Percentiles rank a stretch among this genome's conserved stretches.
These are phyloP conservation scores for Cassiopea andromeda DNA, from an alignment of 30 jellyfish, hydroid and myxozoan species.

Conservation along the genomic window DNA sequence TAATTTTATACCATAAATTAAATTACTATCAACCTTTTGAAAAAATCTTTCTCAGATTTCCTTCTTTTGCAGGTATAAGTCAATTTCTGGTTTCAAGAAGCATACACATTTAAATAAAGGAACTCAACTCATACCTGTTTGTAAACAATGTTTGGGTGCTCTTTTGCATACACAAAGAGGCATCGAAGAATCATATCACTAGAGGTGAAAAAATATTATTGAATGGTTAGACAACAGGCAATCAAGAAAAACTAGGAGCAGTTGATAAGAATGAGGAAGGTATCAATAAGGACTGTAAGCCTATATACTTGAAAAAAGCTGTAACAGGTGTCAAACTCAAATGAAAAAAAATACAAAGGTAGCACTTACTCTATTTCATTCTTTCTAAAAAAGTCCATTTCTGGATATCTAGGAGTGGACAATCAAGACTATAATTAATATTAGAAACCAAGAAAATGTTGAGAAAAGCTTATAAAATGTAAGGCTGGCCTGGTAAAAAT, in stretches of 20 bases:
- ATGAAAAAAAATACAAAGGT: neutral
- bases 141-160: conserved; percentile 83
- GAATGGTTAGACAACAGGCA: too few relatives aligned
- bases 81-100: neutral
- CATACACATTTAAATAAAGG: neutral
- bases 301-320: neutral
- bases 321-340: neutral
- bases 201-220: neutral
- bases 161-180: conserved; percentile 88
- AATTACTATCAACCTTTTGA: neutral
- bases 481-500: too few relatives aligned
- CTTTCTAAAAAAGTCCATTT: conserved; percentile 79
- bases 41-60: neutral
- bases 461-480: too few relatives aligned
- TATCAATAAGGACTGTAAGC: neutral
- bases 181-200: conserved; percentile 77
- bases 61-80: neutral
- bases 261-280: too few relatives aligned
- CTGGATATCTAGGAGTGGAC: conserved; percentile 75
- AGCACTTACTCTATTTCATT: conserved; percentile 77
- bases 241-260: too few relatives aligned
- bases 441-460: too few relatives aligned
- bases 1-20: too few relatives aligned
- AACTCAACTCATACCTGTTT: conserved; percentile 65
- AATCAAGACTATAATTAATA: neutral